Percentiles rank a stretch among this genome's conserved stretches.
Conservation (phyloP, 2,888 invertebrate species). For the Melinopterus prodromus region DNA sequence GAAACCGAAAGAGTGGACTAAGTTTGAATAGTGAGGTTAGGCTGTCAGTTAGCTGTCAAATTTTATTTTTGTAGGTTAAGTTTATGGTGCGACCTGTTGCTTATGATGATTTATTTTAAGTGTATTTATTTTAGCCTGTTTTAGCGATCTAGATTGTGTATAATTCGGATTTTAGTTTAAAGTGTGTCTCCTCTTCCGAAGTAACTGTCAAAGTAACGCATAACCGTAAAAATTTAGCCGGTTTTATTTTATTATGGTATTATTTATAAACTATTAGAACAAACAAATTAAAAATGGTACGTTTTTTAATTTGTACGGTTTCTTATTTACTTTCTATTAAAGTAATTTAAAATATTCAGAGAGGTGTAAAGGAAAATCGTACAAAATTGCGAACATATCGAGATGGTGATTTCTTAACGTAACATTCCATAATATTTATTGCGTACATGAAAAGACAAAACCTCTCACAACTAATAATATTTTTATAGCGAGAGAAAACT, state of each 20-base stretch:
- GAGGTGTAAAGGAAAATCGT: background rate
- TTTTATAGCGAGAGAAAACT: background rate
- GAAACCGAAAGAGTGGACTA: slow-evolving; percentile 67
- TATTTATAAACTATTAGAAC: no score
- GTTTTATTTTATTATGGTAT: no score
- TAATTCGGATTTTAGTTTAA: no score
- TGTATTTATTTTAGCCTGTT: slow-evolving; percentile 19
- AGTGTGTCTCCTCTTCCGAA: no score
- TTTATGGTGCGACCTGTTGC: slow-evolving; percentile 7
- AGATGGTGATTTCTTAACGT: background rate
- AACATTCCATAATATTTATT: background rate
- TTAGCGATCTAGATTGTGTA: background rate
- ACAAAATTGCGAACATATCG: background rate
- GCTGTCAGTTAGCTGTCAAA: background rate
- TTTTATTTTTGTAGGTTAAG: slow-evolving; percentile 12
- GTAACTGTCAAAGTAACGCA: no score
- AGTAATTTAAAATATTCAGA: no score
- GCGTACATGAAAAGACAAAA: background rate
- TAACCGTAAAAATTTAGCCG: no score
- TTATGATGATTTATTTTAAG: background rate
- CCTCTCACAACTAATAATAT: background rate
- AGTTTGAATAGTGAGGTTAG: slow-evolving; percentile 61
- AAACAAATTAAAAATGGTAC: no score
- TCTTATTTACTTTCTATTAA: no score
- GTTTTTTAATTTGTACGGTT: no score